Percentiles rank a stretch among this genome's conserved stretches.
Conservation (phyloP, 2,113 vertebrate genomes). For the Arothron firmamentum region DNA sequence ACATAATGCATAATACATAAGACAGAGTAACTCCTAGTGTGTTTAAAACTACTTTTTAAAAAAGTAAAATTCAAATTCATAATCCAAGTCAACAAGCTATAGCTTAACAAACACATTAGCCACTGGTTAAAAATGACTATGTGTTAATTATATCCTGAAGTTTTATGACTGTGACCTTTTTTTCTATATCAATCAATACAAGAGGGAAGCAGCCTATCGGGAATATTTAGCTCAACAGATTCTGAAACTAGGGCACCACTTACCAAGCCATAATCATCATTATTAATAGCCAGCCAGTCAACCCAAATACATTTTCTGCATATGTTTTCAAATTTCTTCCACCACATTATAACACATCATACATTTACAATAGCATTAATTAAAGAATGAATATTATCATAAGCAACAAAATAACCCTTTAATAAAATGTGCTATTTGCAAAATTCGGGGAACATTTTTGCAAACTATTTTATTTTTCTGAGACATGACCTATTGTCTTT, state of each 20-base stretch:
- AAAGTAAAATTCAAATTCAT: too few species aligned
- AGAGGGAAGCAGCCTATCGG: slow-evolving; percentile 69
- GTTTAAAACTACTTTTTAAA: too few species aligned
- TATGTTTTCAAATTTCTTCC: slow-evolving; percentile 59
- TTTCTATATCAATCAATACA: slow-evolving; percentile 74
- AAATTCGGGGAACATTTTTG: not conserved
- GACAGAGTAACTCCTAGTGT: too few species aligned
- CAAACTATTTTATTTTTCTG: not conserved
- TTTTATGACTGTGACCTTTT: slow-evolving; percentile 82
- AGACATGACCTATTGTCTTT: too few species aligned
- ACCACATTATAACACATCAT: not conserved
- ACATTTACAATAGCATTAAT: too few species aligned
- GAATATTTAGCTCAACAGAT: slow-evolving; percentile 78
- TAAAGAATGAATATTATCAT: too few species aligned
- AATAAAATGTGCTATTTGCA: slow-evolving; percentile 5
- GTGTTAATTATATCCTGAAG: slow-evolving; percentile 75
- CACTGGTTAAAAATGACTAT: slow-evolving; percentile 64
- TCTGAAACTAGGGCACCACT: slow-evolving; percentile 78
- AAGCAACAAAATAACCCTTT: too few species aligned
- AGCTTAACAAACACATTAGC: slow-evolving; percentile 60
- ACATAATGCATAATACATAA: too few species aligned
- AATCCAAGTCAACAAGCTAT: slow-evolving; percentile 4
- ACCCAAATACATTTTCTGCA: slow-evolving; percentile 77
- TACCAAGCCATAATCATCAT: slow-evolving; percentile 75
- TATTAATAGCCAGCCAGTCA: slow-evolving; percentile 76